phyloP scores from a whole-genome alignment of 1,140 invertebrate genomes.

The Cardiocondyla obscurior region DNA sequence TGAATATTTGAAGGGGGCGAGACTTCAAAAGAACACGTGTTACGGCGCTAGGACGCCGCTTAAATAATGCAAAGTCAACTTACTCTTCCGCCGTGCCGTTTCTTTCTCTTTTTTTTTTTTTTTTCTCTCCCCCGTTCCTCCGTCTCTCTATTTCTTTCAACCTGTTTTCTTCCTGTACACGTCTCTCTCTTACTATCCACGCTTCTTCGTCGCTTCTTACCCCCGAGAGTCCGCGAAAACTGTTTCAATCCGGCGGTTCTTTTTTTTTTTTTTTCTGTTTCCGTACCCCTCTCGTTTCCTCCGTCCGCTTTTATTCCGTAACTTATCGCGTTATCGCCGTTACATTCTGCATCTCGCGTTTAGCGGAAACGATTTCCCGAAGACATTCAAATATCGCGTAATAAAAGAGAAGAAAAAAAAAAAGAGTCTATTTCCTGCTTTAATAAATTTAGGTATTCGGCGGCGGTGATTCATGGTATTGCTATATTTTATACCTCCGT shows the following conservation, averaged over 20 bases:
- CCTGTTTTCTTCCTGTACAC: constrained; percentile 34
- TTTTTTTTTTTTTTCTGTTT: neutral
- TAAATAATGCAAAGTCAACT: constrained; percentile 84
- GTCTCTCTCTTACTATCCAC: constrained; percentile 16
- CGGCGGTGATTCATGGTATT: neutral
- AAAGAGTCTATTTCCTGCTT: neutral
- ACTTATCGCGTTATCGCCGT: constrained; percentile 21
- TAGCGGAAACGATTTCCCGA: neutral
- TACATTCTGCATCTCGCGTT: neutral
- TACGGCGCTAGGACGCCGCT: constrained; percentile 82
- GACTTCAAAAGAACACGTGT: constrained; percentile 84
- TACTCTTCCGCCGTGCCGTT: constrained; percentile 73
- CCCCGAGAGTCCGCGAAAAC: neutral
- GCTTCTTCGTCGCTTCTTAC: constrained; percentile 10
- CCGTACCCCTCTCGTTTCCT: neutral
- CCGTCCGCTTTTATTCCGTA: constrained; percentile 26
- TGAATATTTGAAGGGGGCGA: constrained; percentile 83
- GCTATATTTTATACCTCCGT: neutral
- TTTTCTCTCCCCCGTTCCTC: constrained; percentile 19
- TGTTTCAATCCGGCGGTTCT: constrained; percentile 8
- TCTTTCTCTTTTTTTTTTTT: constrained; percentile 52
- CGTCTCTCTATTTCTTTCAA: constrained; percentile 2
- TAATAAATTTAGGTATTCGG: neutral
- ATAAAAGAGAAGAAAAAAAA: neutral
- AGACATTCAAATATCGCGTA: neutral